Evolutionary conservation across 1,140 invertebrate genomes (phyloP).

Genomic region (Nymphalis io): DNA sequence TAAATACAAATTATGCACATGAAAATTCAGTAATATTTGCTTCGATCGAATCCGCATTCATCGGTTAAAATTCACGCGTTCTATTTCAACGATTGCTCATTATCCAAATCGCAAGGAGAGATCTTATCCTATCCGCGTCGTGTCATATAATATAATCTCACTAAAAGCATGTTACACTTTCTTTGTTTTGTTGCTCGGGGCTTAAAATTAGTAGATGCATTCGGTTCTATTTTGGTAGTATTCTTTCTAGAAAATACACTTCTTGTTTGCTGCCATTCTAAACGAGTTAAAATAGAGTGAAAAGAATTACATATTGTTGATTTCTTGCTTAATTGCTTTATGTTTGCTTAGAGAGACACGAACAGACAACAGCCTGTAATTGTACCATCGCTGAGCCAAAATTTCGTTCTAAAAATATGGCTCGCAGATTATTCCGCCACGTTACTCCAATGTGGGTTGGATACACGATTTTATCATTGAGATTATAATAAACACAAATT

Average conservation of each 20-base stretch:
- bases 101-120: neutral
- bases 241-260: slow-evolving; percentile 30
- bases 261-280: slow-evolving; percentile 18
- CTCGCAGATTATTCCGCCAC: too few species aligned
- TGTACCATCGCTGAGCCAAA: too few species aligned
- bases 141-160: slow-evolving; percentile 12
- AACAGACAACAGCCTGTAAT: too few species aligned
- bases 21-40: too few species aligned
- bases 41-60: too few species aligned
- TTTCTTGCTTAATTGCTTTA: neutral
- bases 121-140: slow-evolving; percentile 35
- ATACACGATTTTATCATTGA: too few species aligned
- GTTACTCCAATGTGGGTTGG: too few species aligned
- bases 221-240: slow-evolving; percentile 23
- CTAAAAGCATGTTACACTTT: slow-evolving; percentile 27
- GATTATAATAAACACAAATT: too few species aligned
- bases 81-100: too few species aligned
- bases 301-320: neutral
- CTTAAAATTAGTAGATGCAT: slow-evolving; percentile 38
- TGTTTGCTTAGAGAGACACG: neutral
- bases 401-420: too few species aligned
- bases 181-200: slow-evolving; percentile 31
- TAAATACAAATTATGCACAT: too few species aligned
- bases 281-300: slow-evolving; percentile 12
- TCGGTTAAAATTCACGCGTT: too few species aligned